Conservation (phyloP, 2,888 invertebrate species). For the Platycheirus albimanus region DNA sequence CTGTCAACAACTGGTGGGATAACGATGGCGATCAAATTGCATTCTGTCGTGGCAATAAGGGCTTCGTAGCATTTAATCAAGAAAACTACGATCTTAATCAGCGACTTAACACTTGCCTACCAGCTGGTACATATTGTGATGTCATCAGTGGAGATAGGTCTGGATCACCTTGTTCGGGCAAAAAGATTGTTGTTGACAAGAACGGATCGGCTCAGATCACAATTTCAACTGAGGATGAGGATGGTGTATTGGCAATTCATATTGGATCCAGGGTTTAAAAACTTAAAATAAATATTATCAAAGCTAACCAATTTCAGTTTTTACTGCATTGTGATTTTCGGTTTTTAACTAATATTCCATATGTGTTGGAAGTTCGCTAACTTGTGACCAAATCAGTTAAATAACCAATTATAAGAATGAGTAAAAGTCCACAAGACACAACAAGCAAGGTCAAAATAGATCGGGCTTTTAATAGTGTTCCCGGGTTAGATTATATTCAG, state of each 20-base stretch:
- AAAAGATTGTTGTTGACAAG: constrained; percentile 77
- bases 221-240: constrained; percentile 79
- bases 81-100: constrained; percentile 85
- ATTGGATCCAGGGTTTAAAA: constrained; percentile 77
- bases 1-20: constrained; percentile 90
- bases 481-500: no score
- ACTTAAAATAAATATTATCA: neutral
- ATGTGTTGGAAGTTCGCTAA: no score
- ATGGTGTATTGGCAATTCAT: constrained; percentile 90
- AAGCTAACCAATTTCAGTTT: no score
- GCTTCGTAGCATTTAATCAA: constrained; percentile 90
- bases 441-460: no score
- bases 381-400: no score
- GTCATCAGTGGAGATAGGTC: constrained; percentile 88
- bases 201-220: constrained; percentile 78
- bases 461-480: no score
- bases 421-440: no score
- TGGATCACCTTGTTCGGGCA: constrained; percentile 79
- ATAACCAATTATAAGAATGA: no score
- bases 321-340: no score
- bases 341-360: no score
- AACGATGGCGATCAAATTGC: constrained; percentile 92
- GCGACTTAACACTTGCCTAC: constrained; percentile 86
- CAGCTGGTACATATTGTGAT: constrained; percentile 92
- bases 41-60: constrained; percentile 90